These are phyloP conservation scores for Lasioglossum baleicum DNA, from an alignment of 1,140 invertebrate species.

Conservation along the genomic window DNA sequence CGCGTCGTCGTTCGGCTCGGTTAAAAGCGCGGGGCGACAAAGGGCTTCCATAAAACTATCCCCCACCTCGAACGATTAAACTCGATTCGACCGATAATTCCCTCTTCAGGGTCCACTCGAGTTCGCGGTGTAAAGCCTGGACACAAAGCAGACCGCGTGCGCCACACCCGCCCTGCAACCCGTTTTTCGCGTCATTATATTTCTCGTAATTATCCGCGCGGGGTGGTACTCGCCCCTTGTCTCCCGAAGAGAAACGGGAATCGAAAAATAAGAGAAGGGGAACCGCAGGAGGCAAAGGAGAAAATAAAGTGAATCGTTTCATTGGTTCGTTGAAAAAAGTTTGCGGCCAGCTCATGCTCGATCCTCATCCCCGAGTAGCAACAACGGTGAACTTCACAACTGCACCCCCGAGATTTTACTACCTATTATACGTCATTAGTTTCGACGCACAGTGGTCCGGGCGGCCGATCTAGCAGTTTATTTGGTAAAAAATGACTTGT, in stretches of 20 bases:
- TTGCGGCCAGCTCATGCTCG: neutral
- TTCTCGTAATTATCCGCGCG: slow-evolving; percentile 34
- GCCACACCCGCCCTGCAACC: no score
- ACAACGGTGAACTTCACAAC: neutral
- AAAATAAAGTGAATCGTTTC: slow-evolving; percentile 21
- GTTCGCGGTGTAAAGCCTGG: no score
- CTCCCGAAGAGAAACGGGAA: neutral
- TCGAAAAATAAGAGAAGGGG: neutral
- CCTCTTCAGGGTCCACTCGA: neutral
- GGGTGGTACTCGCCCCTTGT: slow-evolving; percentile 9
- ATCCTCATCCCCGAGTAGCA: slow-evolving; percentile 13
- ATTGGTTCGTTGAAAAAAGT: slow-evolving; percentile 37
- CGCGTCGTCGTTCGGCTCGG: neutral
- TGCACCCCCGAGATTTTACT: no score
- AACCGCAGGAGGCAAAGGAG: neutral
- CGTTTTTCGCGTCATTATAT: slow-evolving; percentile 24
- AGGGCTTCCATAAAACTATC: slow-evolving; percentile 34
- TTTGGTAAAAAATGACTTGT: no score
- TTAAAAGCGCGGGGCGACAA: slow-evolving; percentile 2
- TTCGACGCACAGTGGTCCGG: no score
- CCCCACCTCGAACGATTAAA: slow-evolving; percentile 12
- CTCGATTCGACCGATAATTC: slow-evolving; percentile 37
- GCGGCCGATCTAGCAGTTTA: no score
- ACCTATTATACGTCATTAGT: no score
- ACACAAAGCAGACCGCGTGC: slow-evolving; percentile 25